Evolutionary conservation across 2,888 invertebrate genomes (phyloP), one percentile per base, ranked within the genome.

Genomic region (Acleris laterana): DNA sequence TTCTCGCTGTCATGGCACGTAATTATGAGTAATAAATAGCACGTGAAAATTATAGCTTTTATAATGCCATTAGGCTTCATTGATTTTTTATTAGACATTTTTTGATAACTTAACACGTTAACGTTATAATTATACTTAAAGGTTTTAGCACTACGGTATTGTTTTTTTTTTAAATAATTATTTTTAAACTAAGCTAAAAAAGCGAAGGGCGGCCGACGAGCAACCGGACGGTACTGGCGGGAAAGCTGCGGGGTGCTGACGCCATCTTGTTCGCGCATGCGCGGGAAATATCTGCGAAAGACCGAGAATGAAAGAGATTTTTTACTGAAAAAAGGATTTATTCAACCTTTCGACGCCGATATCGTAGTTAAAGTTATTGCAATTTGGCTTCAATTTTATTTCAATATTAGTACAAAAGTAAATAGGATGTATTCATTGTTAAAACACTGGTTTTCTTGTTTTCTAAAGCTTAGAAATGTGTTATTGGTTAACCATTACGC

Each of bases 1-100:
- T 82, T 79, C 70, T 90, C 89, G 67, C 76, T 79, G 74, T 91
- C 91, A 72, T 90, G 91, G 77, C 91, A 91, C 86, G 84, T 81
- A 76, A 89, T 85, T 71, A 85, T 73, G 53, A 82, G 75, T 71
- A 85, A 78, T 80, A 87, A 80, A 80, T 79, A 81, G 73, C 75
- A 82, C 71, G 81, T 76, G 72, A 84, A 69, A 63, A 75, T 76
- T 71, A 85, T 70, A 62, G 70, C 77, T 69, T 78, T 79, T 73
- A 80, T 75, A 69, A 77, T 70, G 62, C 70, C 69, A 72, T 72
- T 72, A 74, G 69, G 67, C 66, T 73, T 75, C 25, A 80, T 78
- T 68, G 81, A 83, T 84, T 83, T 78, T 68, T 68, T 64, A 68
- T 46, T 67, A 55, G 70, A 69, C 87, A 87, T 88, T 79, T 68